Percentiles rank a stretch among this genome's conserved stretches.
phyloP scores from a whole-genome alignment of 2,888 invertebrate species.

The Eumerus sabulonum region DNA sequence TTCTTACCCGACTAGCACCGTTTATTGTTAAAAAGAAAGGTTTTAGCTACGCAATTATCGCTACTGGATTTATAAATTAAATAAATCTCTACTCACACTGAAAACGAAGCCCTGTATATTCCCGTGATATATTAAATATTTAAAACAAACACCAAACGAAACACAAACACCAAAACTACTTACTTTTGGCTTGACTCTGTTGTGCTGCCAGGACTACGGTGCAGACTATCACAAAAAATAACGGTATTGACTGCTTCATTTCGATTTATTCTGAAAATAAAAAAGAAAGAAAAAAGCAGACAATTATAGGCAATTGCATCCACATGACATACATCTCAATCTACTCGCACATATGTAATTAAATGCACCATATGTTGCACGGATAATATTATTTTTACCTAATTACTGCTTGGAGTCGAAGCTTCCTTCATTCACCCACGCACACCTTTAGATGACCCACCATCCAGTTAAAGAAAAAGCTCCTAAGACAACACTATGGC shows the following conservation, averaged over 20 bases:
- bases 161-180: conserved; percentile 69
- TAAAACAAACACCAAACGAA: background rate
- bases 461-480: too few species aligned
- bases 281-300: conserved; percentile 14
- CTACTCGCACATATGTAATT: background rate
- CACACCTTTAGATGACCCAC: too few species aligned
- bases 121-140: background rate
- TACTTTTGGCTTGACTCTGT: conserved; percentile 78
- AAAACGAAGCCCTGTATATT: background rate
- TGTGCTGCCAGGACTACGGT: conserved; percentile 77
- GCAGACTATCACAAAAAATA: conserved; percentile 76
- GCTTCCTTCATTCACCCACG: background rate
- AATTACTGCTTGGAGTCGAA: conserved; percentile 2
- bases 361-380: background rate
- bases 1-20: too few species aligned
- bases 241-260: conserved; percentile 77
- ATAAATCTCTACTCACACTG: too few species aligned
- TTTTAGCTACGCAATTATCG: too few species aligned
- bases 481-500: too few species aligned
- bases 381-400: conserved; percentile 27
- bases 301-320: too few species aligned
- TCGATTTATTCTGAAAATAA: conserved; percentile 69
- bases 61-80: too few species aligned
- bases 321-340: too few species aligned
- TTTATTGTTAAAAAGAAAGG: too few species aligned